Evolutionary conservation across 2,888 invertebrate genomes (phyloP).

Genomic region (Melieria omissa): DNA sequence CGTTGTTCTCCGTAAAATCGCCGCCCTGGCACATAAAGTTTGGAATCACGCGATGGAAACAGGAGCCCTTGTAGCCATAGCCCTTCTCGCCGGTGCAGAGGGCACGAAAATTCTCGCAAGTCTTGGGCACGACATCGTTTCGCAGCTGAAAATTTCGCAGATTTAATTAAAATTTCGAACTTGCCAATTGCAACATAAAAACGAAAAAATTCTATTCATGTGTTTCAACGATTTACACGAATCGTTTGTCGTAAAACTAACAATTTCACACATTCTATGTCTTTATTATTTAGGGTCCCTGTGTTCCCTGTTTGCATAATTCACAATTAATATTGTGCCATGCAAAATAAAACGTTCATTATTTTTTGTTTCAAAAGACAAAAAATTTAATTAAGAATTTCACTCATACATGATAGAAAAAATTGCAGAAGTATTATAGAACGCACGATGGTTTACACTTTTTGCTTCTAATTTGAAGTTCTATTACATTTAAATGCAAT

Average conservation of each 20-base stretch:
- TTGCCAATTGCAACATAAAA: background rate
- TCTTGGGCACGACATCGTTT: constrained; percentile 89
- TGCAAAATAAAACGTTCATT: too few species aligned
- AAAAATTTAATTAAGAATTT: constrained; percentile 5
- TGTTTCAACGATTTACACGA: too few species aligned
- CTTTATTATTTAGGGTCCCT: too few species aligned
- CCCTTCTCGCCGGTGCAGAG: constrained; percentile 93
- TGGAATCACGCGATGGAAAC: constrained; percentile 92
- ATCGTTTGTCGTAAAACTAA: too few species aligned
- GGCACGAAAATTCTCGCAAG: constrained; percentile 93
- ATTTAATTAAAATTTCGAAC: background rate
- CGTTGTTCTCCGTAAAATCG: constrained; percentile 92
- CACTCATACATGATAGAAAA: constrained; percentile 32
- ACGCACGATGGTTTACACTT: constrained; percentile 23
- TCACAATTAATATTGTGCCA: too few species aligned
- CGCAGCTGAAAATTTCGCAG: constrained; percentile 74
- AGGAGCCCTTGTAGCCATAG: constrained; percentile 88
- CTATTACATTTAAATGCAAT: constrained; percentile 33
- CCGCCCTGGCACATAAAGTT: constrained; percentile 96
- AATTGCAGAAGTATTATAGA: constrained; percentile 22
- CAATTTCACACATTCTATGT: too few species aligned
- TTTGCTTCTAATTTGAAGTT: constrained; percentile 34
- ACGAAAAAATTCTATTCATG: background rate
- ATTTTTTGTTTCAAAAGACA: too few species aligned
- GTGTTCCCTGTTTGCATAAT: too few species aligned